A percentile compares a stretch with the other conserved stretches of the same genome.
Conservation (phyloP, 2,113 vertebrate genomes). For the Tringa solitaria region DNA sequence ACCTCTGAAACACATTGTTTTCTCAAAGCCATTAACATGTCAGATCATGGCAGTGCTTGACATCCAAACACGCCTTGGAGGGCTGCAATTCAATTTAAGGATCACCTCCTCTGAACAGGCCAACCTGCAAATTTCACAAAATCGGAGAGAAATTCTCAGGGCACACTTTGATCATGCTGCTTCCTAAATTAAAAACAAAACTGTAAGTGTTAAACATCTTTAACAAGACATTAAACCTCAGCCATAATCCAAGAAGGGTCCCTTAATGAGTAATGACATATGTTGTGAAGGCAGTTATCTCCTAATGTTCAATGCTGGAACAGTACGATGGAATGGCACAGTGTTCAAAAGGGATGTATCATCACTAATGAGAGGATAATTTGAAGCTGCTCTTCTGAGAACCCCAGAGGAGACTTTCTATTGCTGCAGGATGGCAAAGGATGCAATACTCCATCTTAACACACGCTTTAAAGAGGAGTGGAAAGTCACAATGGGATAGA, state of each 20-base stretch:
- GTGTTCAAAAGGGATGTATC: constrained; percentile 92
- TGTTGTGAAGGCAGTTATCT: constrained; percentile 94
- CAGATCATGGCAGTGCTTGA: constrained; percentile 79
- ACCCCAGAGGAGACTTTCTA: constrained; percentile 74
- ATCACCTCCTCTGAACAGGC: constrained; percentile 72
- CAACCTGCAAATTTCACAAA: constrained; percentile 76
- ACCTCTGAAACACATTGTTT: constrained; percentile 81
- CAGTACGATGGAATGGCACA: constrained; percentile 85
- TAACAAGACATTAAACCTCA: constrained; percentile 97
- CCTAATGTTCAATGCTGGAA: constrained; percentile 85
- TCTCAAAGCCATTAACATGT: constrained; percentile 80
- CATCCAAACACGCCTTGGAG: constrained; percentile 80
- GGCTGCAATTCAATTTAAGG: constrained; percentile 82
- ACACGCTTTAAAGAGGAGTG: background rate
- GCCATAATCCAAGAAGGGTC: constrained; percentile 87
- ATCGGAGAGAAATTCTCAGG: constrained; percentile 74
- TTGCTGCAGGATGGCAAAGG: constrained; percentile 64
- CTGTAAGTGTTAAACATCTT: constrained; percentile 97
- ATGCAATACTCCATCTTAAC: constrained; percentile 36
- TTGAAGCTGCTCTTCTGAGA: constrained; percentile 80
- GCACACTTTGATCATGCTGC: constrained; percentile 79
- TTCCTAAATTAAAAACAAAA: constrained; percentile 89
- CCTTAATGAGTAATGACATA: constrained; percentile 99
- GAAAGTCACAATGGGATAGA: background rate
- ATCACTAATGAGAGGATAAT: constrained; percentile 96